Percentiles rank a stretch among this genome's conserved stretches.
These are phyloP conservation scores for Panzeria rudis DNA, from an alignment of 2,888 invertebrate genomes.

Conservation along the genomic window DNA sequence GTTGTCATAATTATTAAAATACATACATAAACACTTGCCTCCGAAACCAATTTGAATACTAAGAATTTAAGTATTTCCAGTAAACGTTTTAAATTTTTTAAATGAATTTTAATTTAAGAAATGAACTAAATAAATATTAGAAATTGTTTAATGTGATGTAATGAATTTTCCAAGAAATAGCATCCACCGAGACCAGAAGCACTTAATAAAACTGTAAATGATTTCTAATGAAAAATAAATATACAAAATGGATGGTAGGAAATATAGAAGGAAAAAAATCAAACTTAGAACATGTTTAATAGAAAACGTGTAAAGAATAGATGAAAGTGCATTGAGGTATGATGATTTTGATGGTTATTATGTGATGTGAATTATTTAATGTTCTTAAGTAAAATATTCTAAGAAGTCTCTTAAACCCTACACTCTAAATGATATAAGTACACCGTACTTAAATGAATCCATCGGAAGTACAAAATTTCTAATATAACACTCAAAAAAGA, in stretches of 20 bases:
- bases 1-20: slow-evolving; percentile 41
- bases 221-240: slow-evolving; percentile 69
- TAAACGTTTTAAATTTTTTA: slow-evolving; percentile 30
- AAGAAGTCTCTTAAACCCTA: neutral
- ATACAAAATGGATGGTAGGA: slow-evolving; percentile 15
- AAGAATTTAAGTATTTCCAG: neutral
- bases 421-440: neutral
- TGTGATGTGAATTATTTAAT: slow-evolving; percentile 9
- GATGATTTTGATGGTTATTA: slow-evolving; percentile 33
- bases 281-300: slow-evolving; percentile 11
- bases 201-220: slow-evolving; percentile 70
- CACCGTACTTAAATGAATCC: too few relatives aligned
- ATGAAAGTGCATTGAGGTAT: slow-evolving; percentile 58
- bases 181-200: slow-evolving; percentile 68
- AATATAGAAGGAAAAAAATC: neutral
- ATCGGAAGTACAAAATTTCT: neutral
- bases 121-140: slow-evolving; percentile 56
- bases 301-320: slow-evolving; percentile 35
- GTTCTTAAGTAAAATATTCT: neutral
- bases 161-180: slow-evolving; percentile 58
- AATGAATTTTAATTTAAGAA: slow-evolving; percentile 30
- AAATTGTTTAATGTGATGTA: slow-evolving; percentile 44
- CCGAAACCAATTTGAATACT: slow-evolving; percentile 8
- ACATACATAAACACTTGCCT: neutral
- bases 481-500: neutral